Conservation (phyloP, 2,113 vertebrate genomes). For the Cnemophilus loriae region DNA sequence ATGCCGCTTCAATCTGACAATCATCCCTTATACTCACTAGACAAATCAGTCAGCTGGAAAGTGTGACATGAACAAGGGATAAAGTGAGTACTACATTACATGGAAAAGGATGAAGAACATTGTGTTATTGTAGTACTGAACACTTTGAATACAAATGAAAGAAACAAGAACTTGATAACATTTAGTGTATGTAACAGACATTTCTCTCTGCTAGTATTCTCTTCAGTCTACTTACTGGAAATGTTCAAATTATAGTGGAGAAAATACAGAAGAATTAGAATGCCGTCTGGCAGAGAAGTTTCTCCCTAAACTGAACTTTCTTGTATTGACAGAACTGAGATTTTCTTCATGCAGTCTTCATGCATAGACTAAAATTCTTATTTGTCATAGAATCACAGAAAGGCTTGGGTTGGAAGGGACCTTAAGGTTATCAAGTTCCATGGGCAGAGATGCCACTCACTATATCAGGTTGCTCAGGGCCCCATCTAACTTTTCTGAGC, state of each 20-base stretch:
- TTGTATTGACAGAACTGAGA: background rate
- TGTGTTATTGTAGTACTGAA: background rate
- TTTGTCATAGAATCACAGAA: background rate
- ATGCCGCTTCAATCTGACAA: background rate
- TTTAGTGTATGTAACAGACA: background rate
- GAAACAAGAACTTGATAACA: background rate
- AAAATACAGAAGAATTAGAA: background rate
- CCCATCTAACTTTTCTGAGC: background rate
- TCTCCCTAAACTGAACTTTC: background rate
- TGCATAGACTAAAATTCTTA: background rate
- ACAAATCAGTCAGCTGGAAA: background rate
- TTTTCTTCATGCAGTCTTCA: background rate
- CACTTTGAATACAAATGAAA: background rate
- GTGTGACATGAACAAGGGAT: background rate
- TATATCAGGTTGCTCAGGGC: background rate
- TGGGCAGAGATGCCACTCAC: accelerated
- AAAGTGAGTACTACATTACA: background rate
- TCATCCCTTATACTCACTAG: background rate
- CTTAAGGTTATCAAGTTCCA: background rate
- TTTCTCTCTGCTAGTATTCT: background rate
- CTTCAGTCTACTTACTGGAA: background rate
- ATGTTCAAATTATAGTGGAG: background rate
- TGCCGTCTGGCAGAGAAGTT: background rate
- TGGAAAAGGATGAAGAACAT: background rate
- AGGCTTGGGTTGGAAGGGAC: background rate